phyloP scores from a whole-genome alignment of 2,888 invertebrate genomes.

The Scaptomyza flava region DNA sequence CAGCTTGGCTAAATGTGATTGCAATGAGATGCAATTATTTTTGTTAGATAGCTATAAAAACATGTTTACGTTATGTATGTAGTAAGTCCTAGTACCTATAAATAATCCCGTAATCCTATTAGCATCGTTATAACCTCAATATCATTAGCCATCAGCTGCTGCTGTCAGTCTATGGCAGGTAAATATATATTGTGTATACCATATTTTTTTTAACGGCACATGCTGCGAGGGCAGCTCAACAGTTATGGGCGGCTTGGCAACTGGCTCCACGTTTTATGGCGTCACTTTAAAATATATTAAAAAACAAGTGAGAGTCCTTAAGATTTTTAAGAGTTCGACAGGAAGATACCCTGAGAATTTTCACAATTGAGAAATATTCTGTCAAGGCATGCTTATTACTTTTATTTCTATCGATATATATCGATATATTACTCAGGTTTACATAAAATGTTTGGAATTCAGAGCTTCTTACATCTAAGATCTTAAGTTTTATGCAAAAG shows the following conservation, averaged over 20 bases:
- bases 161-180: constrained; percentile 9
- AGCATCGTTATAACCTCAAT: not conserved
- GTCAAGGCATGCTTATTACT: no score
- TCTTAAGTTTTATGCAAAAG: no score
- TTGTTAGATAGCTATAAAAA: constrained; percentile 14
- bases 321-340: not conserved
- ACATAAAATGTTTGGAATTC: no score
- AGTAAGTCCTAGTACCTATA: not conserved
- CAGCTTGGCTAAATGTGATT: constrained; percentile 6
- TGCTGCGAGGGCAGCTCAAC: constrained; percentile 18
- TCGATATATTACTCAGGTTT: no score
- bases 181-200: not conserved
- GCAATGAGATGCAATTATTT: constrained; percentile 55
- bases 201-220: not conserved
- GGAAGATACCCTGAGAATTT: not conserved
- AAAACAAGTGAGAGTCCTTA: constrained; percentile 10
- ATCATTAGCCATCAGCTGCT: not conserved
- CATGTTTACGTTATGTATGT: not conserved
- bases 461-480: no score
- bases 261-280: constrained; percentile 51
- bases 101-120: constrained; percentile 18
- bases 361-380: no score
- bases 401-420: no score
- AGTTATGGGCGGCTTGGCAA: constrained; percentile 44
- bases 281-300: constrained; percentile 64